Evolutionary conservation across 1,140 invertebrate species (phyloP).

Genomic region (Euborellia annulipes): DNA sequence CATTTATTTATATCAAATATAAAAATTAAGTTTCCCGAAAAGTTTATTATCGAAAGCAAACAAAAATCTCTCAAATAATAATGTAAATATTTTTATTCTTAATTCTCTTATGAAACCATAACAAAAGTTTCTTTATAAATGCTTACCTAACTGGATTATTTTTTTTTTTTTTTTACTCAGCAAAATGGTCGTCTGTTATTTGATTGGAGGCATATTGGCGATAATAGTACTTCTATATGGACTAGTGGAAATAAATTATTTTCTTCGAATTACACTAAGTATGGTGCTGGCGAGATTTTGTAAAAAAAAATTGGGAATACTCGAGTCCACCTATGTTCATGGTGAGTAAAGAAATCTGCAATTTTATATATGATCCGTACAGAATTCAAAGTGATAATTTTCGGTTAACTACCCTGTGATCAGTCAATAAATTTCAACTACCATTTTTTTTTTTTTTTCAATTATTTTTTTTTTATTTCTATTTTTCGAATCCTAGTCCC

Average conservation of each 20-base stretch:
- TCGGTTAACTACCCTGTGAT: background rate
- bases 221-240: constrained; percentile 36
- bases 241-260: constrained; percentile 49
- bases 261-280: constrained; percentile 43
- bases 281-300: constrained; percentile 40
- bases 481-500: background rate
- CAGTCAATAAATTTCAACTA: constrained; percentile 18
- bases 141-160: too few relatives aligned
- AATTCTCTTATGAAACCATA: too few relatives aligned
- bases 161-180: too few relatives aligned
- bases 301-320: constrained; percentile 42
- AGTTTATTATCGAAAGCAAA: too few relatives aligned
- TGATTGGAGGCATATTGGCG: constrained; percentile 28
- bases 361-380: background rate
- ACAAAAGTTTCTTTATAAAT: too few relatives aligned
- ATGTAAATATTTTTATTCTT: too few relatives aligned
- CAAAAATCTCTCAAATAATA: too few relatives aligned
- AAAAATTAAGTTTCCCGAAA: too few relatives aligned
- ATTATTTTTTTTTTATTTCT: constrained; percentile 1
- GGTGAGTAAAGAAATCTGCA: constrained; percentile 29
- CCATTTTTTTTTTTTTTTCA: constrained; percentile 14
- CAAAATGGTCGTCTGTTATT: constrained; percentile 29
- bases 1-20: too few relatives aligned
- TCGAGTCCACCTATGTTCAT: constrained; percentile 44
- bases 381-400: background rate